Conservation (phyloP, 2,113 vertebrate species). For the Labrus mixtus region DNA sequence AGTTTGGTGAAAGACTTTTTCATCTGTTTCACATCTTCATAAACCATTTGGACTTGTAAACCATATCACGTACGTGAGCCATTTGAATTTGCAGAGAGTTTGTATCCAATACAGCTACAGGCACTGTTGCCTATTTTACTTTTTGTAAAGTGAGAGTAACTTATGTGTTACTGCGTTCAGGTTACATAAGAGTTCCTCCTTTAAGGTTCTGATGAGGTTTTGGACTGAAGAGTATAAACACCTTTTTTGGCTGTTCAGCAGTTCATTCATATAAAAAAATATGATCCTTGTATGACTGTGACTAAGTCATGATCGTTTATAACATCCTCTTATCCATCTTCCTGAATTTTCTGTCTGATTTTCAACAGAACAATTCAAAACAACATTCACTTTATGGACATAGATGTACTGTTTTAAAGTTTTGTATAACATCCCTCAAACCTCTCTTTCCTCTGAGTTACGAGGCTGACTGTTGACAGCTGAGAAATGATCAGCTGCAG, state of each 20-base stretch:
- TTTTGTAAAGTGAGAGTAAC: not conserved
- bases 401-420: not conserved
- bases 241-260: too few species aligned
- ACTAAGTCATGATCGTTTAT: too few species aligned
- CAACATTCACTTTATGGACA: too few species aligned
- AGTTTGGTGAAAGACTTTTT: slow-evolving; percentile 28
- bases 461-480: slow-evolving; percentile 18
- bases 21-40: slow-evolving; percentile 15
- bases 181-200: not conserved
- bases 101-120: not conserved
- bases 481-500: slow-evolving; percentile 11
- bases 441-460: not conserved
- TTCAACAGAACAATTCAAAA: too few species aligned
- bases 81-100: not conserved
- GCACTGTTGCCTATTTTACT: not conserved
- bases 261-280: too few species aligned
- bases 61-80: not conserved
- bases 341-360: too few species aligned
- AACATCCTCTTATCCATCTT: too few species aligned
- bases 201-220: not conserved
- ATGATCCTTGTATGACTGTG: too few species aligned
- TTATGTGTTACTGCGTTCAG: not conserved
- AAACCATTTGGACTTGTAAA: slow-evolving; percentile 5
- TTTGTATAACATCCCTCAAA: not conserved
- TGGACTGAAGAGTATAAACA: not conserved